Conservation (phyloP, 2,113 vertebrate species). For the Cacatua alba region DNA sequence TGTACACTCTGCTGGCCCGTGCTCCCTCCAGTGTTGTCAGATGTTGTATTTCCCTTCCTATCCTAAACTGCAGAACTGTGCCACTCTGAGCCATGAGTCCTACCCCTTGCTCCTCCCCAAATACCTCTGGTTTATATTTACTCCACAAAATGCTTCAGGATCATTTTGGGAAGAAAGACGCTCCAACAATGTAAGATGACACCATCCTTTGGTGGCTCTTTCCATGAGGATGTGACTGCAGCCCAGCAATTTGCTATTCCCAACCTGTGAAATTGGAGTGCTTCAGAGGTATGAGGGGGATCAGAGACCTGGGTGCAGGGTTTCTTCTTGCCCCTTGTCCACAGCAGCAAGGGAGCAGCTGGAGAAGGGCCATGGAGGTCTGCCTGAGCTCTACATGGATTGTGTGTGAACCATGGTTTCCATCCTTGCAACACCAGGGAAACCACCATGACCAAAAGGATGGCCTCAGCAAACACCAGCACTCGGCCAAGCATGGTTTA, state of each 20-base stretch:
- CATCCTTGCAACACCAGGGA: not conserved
- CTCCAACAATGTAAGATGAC: not conserved
- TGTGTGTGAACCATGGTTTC: not conserved
- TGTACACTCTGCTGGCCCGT: not conserved
- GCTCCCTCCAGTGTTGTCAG: not conserved
- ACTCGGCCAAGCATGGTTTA: fast-evolving
- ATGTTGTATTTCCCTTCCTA: not conserved
- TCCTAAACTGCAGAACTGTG: not conserved
- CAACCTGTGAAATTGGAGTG: not conserved
- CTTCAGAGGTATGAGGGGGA: not conserved
- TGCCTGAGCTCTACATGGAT: fast-evolving
- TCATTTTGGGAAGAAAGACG: not conserved
- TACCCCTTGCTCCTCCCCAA: not conserved
- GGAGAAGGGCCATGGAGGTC: not conserved
- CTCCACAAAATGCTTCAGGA: not conserved
- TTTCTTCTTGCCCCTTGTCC: not conserved
- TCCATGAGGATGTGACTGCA: not conserved
- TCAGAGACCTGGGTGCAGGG: not conserved
- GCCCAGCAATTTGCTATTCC: not conserved
- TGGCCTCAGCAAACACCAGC: not conserved
- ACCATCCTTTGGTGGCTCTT: not conserved
- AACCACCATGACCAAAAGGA: not conserved
- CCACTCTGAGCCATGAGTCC: fast-evolving
- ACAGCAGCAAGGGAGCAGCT: not conserved
- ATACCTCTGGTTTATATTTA: not conserved